Evolutionary conservation across 1,140 invertebrate genomes (phyloP).

Genomic region (Scaptomyza hsui): DNA sequence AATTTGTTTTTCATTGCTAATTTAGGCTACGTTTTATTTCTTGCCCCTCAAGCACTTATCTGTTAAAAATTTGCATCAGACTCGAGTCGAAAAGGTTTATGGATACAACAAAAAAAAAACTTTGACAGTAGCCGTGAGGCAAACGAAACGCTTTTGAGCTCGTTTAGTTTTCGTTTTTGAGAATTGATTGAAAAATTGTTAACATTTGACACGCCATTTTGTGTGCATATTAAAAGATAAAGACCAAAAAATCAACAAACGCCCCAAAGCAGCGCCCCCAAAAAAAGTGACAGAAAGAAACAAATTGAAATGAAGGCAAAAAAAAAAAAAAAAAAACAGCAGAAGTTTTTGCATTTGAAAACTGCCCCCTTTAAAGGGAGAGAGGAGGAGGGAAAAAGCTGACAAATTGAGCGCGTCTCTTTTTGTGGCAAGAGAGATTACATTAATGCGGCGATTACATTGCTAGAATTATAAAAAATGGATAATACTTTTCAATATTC

Average conservation of each 20-base stretch:
- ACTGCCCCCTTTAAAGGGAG: constrained; percentile 12
- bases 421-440: constrained; percentile 68
- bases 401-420: constrained; percentile 16
- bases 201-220: constrained; percentile 77
- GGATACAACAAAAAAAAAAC: constrained; percentile 5
- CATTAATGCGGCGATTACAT: constrained; percentile 73
- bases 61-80: constrained; percentile 9
- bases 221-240: constrained; percentile 77
- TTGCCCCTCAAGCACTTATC: constrained; percentile 17
- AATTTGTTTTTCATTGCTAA: constrained; percentile 2
- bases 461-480: constrained; percentile 60
- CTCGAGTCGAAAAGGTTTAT: neutral
- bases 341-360: constrained; percentile 65
- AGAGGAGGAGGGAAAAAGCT: constrained; percentile 18
- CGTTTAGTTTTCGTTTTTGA: constrained; percentile 34
- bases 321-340: constrained; percentile 13
- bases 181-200: constrained; percentile 77
- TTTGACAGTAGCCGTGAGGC: constrained; percentile 28
- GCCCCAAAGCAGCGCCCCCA: constrained; percentile 31
- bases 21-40: neutral
- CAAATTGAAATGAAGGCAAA: constrained; percentile 14
- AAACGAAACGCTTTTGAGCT: constrained; percentile 1
- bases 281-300: constrained; percentile 13
- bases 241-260: constrained; percentile 69
- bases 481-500: constrained; percentile 74